Evolutionary conservation across 2,888 invertebrate genomes (phyloP).

Genomic region (Drosophila nigricruria): DNA sequence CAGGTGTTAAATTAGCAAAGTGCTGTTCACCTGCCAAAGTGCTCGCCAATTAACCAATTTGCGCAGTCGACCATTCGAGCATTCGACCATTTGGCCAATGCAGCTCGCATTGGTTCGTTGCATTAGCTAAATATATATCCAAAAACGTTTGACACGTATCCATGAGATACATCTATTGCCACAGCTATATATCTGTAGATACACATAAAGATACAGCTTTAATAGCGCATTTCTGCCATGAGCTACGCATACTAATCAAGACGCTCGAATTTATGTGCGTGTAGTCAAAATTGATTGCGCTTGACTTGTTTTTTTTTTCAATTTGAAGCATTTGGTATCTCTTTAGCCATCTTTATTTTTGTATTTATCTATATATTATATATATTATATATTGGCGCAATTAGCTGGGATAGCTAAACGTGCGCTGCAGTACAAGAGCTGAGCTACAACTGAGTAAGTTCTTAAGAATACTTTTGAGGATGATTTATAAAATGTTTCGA

Average conservation of each 20-base stretch:
- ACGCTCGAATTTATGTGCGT: constrained; percentile 6
- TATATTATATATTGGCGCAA: neutral
- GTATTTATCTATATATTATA: neutral
- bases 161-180: neutral
- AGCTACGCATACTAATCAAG: constrained; percentile 36
- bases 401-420: neutral
- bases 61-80: constrained; percentile 29
- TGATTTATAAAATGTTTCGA: neutral
- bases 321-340: constrained; percentile 11
- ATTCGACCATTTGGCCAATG: constrained; percentile 8
- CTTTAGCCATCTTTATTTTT: neutral
- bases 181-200: neutral
- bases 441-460: neutral
- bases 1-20: constrained; percentile 47
- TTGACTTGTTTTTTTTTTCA: constrained; percentile 6
- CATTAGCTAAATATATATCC: constrained; percentile 5
- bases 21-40: constrained; percentile 22
- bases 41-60: constrained; percentile 67
- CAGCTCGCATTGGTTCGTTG: constrained; percentile 10
- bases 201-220: constrained; percentile 5
- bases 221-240: constrained; percentile 8
- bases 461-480: too few relatives aligned
- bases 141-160: constrained; percentile 6
- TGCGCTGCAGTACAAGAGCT: neutral
- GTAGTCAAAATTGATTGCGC: constrained; percentile 15